Conservation (phyloP, 1,140 invertebrate genomes). For the Drosophila carrolli region DNA sequence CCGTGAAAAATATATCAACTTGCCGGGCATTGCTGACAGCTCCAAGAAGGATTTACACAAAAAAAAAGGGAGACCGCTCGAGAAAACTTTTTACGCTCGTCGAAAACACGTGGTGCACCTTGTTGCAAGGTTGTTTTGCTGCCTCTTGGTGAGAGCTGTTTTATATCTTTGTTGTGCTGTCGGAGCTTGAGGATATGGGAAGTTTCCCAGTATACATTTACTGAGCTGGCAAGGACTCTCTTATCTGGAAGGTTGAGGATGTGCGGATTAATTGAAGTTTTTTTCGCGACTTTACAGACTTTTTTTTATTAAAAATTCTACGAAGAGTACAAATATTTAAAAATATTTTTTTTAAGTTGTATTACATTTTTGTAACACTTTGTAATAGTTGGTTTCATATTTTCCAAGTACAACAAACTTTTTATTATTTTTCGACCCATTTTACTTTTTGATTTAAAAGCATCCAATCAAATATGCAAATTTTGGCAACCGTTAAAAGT, state of each 20-base stretch:
- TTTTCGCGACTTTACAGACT: not conserved
- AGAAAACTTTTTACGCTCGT: slow-evolving; percentile 49
- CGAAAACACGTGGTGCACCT: slow-evolving; percentile 50
- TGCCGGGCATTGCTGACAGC: slow-evolving; percentile 59
- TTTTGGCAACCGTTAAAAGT: not conserved
- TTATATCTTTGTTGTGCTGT: slow-evolving; percentile 36
- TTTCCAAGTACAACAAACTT: too few relatives aligned
- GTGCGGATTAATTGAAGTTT: slow-evolving; percentile 34
- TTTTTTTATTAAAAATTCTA: not conserved
- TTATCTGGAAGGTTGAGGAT: slow-evolving; percentile 18
- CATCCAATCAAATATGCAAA: slow-evolving; percentile 31
- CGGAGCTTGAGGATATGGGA: slow-evolving; percentile 25
- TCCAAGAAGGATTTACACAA: slow-evolving; percentile 57
- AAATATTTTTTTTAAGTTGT: too few relatives aligned
- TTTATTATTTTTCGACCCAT: not conserved
- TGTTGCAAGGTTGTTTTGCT: slow-evolving; percentile 43
- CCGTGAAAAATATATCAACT: slow-evolving; percentile 65
- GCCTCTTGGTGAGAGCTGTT: slow-evolving; percentile 13
- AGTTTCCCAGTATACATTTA: slow-evolving; percentile 41
- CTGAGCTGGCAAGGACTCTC: slow-evolving; percentile 11
- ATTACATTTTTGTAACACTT: too few relatives aligned
- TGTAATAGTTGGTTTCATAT: too few relatives aligned
- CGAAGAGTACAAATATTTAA: too few relatives aligned
- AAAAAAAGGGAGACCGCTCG: slow-evolving; percentile 15
- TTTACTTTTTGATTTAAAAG: not conserved